These are phyloP conservation scores for Antechinus stuartii DNA, from an alignment of 2,113 vertebrate species.

Conservation along the genomic window DNA sequence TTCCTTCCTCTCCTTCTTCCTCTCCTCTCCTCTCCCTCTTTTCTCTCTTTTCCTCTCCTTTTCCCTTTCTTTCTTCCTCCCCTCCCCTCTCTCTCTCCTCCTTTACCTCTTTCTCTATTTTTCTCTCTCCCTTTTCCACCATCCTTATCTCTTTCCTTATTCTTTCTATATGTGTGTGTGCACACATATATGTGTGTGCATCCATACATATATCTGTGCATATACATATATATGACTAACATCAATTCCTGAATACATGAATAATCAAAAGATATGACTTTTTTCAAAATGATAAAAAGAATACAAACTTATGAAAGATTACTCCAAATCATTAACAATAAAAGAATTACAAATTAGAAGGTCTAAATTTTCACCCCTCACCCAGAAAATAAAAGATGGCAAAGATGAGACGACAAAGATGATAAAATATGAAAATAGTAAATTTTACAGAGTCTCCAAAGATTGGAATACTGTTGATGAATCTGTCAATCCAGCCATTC, in stretches of 20 bases:
- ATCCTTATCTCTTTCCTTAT: too few relatives aligned
- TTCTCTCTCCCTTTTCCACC: too few relatives aligned
- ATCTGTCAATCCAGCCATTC: neutral
- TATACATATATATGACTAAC: neutral
- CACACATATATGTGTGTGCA: neutral
- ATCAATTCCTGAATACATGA: neutral
- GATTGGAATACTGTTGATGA: neutral
- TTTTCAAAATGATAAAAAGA: neutral
- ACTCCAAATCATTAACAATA: neutral
- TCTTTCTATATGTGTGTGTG: neutral
- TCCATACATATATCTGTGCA: neutral
- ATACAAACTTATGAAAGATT: neutral
- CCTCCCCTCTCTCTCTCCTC: too few relatives aligned
- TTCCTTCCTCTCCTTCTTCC: too few relatives aligned
- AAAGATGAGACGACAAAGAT: neutral
- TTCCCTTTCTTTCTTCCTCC: too few relatives aligned
- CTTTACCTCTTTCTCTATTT: too few relatives aligned
- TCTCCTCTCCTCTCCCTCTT: too few relatives aligned
- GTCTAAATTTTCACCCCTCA: neutral
- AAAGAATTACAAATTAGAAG: neutral
- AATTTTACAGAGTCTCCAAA: neutral
- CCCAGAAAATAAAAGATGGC: neutral
- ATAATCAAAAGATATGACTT: neutral
- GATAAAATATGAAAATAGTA: neutral
- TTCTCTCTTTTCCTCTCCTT: neutral